These are phyloP conservation scores for Philypnodon macrostomus DNA, from an alignment of 2,797 vertebrate species.

Conservation along the genomic window DNA sequence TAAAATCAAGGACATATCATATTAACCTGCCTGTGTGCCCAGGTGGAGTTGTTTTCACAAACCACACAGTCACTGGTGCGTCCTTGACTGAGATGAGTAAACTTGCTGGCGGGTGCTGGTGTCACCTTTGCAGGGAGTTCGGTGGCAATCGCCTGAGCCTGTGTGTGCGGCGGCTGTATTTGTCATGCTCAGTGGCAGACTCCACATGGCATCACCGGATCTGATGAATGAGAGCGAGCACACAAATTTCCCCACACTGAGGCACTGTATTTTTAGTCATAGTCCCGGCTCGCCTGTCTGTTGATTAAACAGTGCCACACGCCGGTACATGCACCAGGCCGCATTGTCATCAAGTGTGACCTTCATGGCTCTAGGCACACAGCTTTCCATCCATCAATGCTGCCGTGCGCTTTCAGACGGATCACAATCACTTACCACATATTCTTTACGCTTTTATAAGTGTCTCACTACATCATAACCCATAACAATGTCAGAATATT, in stretches of 20 bases:
- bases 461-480: conserved; percentile 38
- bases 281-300: conserved; percentile 50
- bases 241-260: conserved; percentile 16
- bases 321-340: conserved; percentile 22
- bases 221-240: conserved; percentile 69
- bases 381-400: conserved; percentile 67
- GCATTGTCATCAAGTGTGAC: conserved; percentile 65
- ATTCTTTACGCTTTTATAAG: conserved; percentile 39
- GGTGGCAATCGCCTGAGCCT: conserved; percentile 28
- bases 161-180: conserved; percentile 52
- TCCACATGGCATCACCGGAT: conserved; percentile 70
- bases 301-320: conserved; percentile 61
- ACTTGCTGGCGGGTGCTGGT: conserved; percentile 62
- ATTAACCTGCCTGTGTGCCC: conserved; percentile 20
- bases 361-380: conserved; percentile 66
- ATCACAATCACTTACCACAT: conserved; percentile 68
- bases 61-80: conserved; percentile 39
- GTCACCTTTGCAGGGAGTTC: conserved; percentile 69
- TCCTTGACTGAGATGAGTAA: conserved; percentile 65
- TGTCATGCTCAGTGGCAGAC: conserved; percentile 63
- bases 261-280: conserved; percentile 63
- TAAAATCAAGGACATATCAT: conserved; percentile 51
- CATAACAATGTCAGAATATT: conserved; percentile 48
- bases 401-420: conserved; percentile 57
- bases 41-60: conserved; percentile 43